phyloP scores from a whole-genome alignment of 2,113 vertebrate genomes.

The Axis porcinus region DNA sequence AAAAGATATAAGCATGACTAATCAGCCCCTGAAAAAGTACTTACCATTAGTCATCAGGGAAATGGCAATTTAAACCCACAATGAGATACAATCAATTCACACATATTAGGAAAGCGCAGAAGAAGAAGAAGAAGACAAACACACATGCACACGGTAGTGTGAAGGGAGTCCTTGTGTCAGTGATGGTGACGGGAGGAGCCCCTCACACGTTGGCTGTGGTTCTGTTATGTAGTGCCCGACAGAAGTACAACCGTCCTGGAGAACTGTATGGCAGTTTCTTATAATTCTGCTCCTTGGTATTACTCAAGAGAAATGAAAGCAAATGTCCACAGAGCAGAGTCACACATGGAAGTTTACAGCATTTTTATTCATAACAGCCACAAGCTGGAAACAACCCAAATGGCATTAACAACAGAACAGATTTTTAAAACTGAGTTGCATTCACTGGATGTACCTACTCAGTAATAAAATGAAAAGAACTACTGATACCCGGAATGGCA shows the following conservation, averaged over 20 bases:
- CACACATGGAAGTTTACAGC: fast-evolving
- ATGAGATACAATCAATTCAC: neutral
- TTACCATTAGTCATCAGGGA: neutral
- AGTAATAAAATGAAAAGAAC: neutral
- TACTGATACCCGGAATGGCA: fast-evolving
- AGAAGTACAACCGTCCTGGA: neutral
- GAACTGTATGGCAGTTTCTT: neutral
- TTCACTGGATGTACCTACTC: too few relatives aligned
- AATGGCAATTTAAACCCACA: neutral
- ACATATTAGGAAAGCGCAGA: neutral
- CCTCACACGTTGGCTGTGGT: fast-evolving
- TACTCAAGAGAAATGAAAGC: neutral
- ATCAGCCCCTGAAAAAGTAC: neutral
- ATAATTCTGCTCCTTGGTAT: neutral
- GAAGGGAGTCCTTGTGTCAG: too few relatives aligned
- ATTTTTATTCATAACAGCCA: neutral
- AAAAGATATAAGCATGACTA: neutral
- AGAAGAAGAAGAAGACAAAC: too few relatives aligned
- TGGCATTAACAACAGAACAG: neutral
- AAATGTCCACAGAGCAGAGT: neutral
- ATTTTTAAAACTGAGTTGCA: neutral
- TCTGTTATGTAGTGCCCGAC: too few relatives aligned
- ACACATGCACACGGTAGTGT: too few relatives aligned
- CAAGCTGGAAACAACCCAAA: neutral
- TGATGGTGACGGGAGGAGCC: neutral